Evolutionary conservation across 2,113 vertebrate genomes (phyloP).

Genomic region (Seriola quinqueradiata): DNA sequence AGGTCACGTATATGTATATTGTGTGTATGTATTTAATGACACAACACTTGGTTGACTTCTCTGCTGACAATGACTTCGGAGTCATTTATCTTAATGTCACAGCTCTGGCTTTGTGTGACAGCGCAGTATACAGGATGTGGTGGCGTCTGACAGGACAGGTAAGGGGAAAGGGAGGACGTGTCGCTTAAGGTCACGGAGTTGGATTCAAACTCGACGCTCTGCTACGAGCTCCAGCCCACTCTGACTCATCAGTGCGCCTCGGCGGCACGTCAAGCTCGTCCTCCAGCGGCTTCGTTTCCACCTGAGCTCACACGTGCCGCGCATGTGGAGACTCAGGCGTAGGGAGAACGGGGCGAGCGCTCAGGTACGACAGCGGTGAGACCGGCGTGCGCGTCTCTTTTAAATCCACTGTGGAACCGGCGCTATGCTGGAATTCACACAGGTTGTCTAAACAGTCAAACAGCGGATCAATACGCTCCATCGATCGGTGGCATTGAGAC

Average conservation of each 20-base stretch:
- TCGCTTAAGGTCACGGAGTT: constrained; percentile 5
- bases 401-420: constrained; percentile 65
- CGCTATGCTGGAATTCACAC: constrained; percentile 78
- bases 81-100: constrained; percentile 34
- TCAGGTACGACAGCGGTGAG: no score
- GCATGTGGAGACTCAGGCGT: no score
- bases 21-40: neutral
- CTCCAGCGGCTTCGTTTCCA: constrained; percentile 17
- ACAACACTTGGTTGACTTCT: neutral
- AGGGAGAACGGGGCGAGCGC: no score
- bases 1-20: neutral
- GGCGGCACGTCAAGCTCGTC: neutral
- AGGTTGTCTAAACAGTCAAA: constrained; percentile 81
- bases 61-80: neutral
- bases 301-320: neutral
- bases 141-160: constrained; percentile 22
- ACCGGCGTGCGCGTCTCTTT: constrained; percentile 1
- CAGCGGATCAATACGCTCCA: constrained; percentile 74
- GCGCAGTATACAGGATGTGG: neutral
- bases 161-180: constrained; percentile 6
- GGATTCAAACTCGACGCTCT: constrained; percentile 1
- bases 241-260: constrained; percentile 12
- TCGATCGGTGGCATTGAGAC: constrained; percentile 80
- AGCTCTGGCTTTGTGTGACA: neutral
- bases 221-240: constrained; percentile 14